These are phyloP conservation scores for Gymnogyps californianus DNA, from an alignment of 2,113 vertebrate genomes.

Conservation along the genomic window DNA sequence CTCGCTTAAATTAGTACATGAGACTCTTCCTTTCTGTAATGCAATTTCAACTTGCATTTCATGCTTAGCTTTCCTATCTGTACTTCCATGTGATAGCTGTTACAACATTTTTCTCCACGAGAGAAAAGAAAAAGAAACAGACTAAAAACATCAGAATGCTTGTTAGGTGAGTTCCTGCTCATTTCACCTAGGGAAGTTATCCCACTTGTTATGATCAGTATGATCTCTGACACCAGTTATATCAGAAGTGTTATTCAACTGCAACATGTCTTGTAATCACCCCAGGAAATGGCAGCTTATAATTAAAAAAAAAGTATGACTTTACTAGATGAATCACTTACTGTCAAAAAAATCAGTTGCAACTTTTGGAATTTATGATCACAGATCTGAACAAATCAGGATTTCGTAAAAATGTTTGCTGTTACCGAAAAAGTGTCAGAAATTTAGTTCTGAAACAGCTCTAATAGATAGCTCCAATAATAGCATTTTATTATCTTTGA, in stretches of 20 bases:
- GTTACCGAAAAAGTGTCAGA: neutral
- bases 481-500: neutral
- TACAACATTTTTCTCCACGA: neutral
- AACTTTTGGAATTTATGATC: neutral
- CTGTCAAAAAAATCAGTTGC: neutral
- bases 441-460: neutral
- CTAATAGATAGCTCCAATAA: neutral
- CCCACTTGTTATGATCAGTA: neutral
- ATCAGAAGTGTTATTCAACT: neutral
- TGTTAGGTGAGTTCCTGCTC: neutral
- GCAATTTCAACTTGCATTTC: slow-evolving; percentile 38
- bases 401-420: neutral
- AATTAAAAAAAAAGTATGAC: neutral
- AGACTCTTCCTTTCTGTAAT: slow-evolving; percentile 10
- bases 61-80: slow-evolving; percentile 18
- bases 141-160: neutral
- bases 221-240: neutral
- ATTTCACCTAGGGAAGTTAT: neutral
- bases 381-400: neutral
- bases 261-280: neutral
- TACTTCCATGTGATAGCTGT: neutral
- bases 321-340: neutral
- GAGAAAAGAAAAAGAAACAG: neutral
- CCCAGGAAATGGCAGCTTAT: neutral
- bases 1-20: slow-evolving; percentile 41